phyloP scores from a whole-genome alignment of 2,113 vertebrate species.

The Rhinopomastus cyanomelas region DNA sequence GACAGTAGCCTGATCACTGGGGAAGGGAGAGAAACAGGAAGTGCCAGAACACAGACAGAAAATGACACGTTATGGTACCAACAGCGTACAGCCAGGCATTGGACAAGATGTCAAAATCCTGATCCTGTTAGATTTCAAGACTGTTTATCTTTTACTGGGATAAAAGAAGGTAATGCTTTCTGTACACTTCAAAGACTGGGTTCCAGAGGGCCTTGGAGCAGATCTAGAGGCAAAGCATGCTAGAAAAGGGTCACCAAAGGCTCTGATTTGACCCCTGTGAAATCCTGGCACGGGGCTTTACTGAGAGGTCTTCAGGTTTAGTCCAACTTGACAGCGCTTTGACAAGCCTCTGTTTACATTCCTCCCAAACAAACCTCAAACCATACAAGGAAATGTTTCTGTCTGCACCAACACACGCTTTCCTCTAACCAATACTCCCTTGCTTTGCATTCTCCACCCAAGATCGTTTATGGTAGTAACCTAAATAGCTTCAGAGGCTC shows the following conservation, averaged over 20 bases:
- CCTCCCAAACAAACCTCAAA: slow-evolving; percentile 19
- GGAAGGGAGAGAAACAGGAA: background rate
- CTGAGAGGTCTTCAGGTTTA: slow-evolving; percentile 26
- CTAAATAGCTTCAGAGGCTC: background rate
- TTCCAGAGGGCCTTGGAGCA: background rate
- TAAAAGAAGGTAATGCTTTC: background rate
- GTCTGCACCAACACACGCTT: background rate
- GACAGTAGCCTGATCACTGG: background rate
- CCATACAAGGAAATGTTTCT: slow-evolving; percentile 51
- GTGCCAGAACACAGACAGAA: background rate
- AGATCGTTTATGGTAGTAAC: background rate
- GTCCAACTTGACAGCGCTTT: background rate
- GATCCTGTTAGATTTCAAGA: background rate
- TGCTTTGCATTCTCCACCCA: background rate
- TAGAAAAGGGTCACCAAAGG: background rate
- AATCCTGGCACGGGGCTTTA: background rate
- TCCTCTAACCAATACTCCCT: background rate
- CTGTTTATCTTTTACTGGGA: background rate
- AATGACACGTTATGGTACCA: background rate
- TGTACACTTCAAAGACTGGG: background rate
- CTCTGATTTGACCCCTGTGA: background rate
- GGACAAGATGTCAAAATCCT: background rate
- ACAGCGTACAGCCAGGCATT: background rate
- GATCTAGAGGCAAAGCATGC: background rate
- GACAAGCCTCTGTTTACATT: slow-evolving; percentile 46